Percentiles rank a stretch among this genome's conserved stretches.
These are phyloP conservation scores for Cuniculus paca DNA, from an alignment of 2,797 vertebrate genomes.

Conservation along the genomic window DNA sequence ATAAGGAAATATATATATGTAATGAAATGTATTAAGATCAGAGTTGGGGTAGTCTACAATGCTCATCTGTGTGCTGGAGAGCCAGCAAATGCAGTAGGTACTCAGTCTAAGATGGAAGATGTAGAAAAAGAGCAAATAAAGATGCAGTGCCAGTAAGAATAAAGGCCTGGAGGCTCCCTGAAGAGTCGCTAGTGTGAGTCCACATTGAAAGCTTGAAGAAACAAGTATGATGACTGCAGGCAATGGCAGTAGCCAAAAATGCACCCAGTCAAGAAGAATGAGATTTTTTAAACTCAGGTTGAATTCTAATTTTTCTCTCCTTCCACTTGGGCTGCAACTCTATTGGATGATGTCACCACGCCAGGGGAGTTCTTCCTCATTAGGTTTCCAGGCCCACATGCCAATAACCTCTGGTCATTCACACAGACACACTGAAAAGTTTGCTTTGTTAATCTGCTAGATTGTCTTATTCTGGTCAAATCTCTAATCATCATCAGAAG, in stretches of 20 bases:
- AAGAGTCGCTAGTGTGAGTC: neutral
- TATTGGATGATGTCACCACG: neutral
- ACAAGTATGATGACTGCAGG: neutral
- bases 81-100: no score
- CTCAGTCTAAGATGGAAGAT: no score
- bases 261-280: neutral
- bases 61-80: no score
- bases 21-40: no score
- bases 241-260: neutral
- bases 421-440: neutral
- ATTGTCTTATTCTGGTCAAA: neutral
- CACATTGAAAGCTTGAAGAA: neutral
- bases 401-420: neutral
- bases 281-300: neutral
- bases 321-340: neutral
- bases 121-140: no score
- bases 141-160: no score
- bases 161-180: neutral
- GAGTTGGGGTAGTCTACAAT: no score
- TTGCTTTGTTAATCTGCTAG: neutral
- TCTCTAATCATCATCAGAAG: neutral
- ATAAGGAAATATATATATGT: neutral
- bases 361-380: neutral
- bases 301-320: neutral
- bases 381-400: neutral